These are phyloP conservation scores for Archivesica marissinica DNA, from an alignment of 1,140 invertebrate species.

Conservation along the genomic window DNA sequence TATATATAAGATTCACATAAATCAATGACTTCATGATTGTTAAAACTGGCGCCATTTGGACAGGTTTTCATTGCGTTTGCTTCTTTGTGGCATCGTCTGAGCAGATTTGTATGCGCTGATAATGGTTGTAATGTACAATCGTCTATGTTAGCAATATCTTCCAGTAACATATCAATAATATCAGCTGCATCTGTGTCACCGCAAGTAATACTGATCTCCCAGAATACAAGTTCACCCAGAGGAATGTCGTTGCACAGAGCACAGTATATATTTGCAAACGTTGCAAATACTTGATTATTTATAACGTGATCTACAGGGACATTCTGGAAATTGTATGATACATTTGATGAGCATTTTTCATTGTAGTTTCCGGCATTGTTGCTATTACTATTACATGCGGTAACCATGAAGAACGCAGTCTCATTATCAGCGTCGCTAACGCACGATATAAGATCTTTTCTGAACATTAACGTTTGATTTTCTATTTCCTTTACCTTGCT, in stretches of 20 bases:
- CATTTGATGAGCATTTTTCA: not conserved
- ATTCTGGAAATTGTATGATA: not conserved
- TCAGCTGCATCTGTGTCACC: not conserved
- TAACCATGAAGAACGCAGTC: not conserved
- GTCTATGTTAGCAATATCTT: not conserved
- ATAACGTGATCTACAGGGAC: conserved; percentile 9
- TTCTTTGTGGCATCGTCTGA: not conserved
- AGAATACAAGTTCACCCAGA: not conserved
- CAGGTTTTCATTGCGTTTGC: no score
- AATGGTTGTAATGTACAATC: not conserved
- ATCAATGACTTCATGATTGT: not conserved
- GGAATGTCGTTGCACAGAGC: conserved; percentile 1
- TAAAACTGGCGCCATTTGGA: no score
- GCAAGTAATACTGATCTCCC: not conserved
- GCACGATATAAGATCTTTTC: not conserved
- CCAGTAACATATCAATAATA: not conserved
- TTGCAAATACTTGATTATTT: not conserved
- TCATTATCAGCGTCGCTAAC: not conserved
- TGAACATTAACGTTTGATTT: not conserved
- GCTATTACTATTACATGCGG: not conserved
- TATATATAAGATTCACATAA: not conserved
- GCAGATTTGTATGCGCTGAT: not conserved
- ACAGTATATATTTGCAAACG: conserved; percentile 27
- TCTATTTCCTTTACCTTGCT: not conserved
- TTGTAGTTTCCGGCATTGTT: not conserved